Base-by-base conservation (phyloP, 2,113 vertebrate species). In the Polypterus bichir region DNA sequence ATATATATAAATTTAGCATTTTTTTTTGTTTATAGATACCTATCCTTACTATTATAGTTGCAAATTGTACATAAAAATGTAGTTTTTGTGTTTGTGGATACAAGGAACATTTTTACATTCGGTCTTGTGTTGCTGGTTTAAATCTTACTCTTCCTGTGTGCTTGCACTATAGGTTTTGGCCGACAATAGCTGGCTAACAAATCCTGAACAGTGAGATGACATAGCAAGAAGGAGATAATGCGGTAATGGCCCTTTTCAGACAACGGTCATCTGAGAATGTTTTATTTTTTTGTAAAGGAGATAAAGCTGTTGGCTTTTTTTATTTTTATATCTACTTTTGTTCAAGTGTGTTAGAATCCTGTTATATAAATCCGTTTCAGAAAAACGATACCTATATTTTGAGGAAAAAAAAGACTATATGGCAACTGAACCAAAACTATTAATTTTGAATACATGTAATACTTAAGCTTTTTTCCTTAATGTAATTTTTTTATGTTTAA, bases 51-150 rank as follows among this genome's bases (percentile, higher is more conserved):
- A 27, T 27, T 27, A 27, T 27, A 27, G 27, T 27, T 95, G 92
- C 92, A 90, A 86, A 92, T 89, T 98, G 87, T 95, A 88, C 93
- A 92, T 94, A 92, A 96, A 89, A 92, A 94, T 92, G 93, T 77
- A 82, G 83, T 82, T 81, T 92, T 93, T 94, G 88, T 91, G 92
- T 97, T 91, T 94, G 91, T 97, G 94, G 97, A 93, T 97, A 91
- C 92, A 92, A 97, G 89, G 84, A 83, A 76, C 74, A 82, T 90
- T 94, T 94, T 91, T 94, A 91, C 86, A 81, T 93, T 85, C 88
- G 88, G 91, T 88, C 77, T 82, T 86, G 79, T 89, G 88, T 85
- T 88, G 85, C 86, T 77, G 71, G 73, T 90, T 87, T 88, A 86
- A 88, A 87, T 83, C 85, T 86, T 80, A 83, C 78, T 84, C 82